A percentile compares a stretch with the other conserved stretches of the same genome.
Conservation (phyloP, 53 echinoderm and acorn worm genomes). For the Mesocentrotus franciscanus region DNA sequence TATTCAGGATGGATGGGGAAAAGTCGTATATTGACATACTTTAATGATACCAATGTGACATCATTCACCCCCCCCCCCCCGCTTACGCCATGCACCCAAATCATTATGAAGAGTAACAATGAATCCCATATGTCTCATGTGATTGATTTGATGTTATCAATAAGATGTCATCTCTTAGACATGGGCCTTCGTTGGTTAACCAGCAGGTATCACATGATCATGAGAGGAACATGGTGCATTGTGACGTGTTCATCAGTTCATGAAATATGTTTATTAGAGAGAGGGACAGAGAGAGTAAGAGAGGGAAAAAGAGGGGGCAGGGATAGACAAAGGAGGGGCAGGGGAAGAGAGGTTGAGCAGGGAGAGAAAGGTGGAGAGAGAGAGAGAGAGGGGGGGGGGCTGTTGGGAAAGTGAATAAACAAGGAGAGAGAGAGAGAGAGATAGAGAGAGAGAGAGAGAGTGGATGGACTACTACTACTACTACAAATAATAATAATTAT, state of each 20-base stretch:
- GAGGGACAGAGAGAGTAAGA: not conserved
- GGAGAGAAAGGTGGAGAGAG: too few species aligned
- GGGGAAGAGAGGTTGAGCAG: too few species aligned
- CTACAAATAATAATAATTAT: too few species aligned
- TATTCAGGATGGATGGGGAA: too few species aligned
- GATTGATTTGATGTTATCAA: conserved; percentile 3
- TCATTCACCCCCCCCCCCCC: not conserved
- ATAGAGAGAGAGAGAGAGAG: too few species aligned
- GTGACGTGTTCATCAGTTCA: not conserved
- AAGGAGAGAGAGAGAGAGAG: too few species aligned
- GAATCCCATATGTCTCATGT: not conserved
- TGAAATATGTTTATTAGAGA: not conserved
- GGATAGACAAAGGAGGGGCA: too few species aligned
- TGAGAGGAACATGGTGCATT: not conserved
- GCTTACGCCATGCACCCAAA: not conserved
- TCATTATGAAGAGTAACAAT: not conserved
- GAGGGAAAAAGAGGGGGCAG: not conserved
- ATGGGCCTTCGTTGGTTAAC: not conserved
- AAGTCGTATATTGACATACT: not conserved
- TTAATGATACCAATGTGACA: not conserved
- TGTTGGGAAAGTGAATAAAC: too few species aligned
- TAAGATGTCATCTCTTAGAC: not conserved
- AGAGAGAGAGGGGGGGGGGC: too few species aligned
- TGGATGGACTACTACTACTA: too few species aligned
- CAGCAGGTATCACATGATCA: not conserved